phyloP scores from a whole-genome alignment of 2,888 invertebrate genomes.

The Nymphalis c-album region DNA sequence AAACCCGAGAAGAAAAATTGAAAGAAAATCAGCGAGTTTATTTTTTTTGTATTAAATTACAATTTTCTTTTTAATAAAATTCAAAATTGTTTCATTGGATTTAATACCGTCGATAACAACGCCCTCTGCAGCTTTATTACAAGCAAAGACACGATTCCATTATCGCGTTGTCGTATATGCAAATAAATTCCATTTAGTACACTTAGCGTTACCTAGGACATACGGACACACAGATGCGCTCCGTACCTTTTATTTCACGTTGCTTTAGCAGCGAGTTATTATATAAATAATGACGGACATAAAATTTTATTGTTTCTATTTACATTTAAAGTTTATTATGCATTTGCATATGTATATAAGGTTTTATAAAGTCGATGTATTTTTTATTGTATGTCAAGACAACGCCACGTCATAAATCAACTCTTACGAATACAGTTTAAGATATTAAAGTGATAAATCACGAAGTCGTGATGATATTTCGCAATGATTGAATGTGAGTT shows the following conservation, averaged over 20 bases:
- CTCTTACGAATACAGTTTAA: background rate
- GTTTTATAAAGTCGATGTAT: background rate
- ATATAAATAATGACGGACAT: conserved; percentile 7
- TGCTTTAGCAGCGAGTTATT: background rate
- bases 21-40: no score
- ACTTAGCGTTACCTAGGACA: no score
- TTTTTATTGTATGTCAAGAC: conserved; percentile 2
- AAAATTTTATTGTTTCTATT: conserved; percentile 7
- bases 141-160: no score
- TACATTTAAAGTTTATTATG: conserved; percentile 7
- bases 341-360: background rate
- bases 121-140: no score
- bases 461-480: background rate
- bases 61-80: no score
- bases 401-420: conserved; percentile 2
- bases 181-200: no score
- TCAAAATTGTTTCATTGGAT: no score
- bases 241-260: background rate
- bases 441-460: background rate
- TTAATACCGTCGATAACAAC: no score
- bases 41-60: no score
- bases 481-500: background rate
- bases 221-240: no score
- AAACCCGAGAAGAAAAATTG: no score
- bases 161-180: no score